Conservation (phyloP, 2,888 invertebrate genomes). For the Rhingia rostrata region DNA sequence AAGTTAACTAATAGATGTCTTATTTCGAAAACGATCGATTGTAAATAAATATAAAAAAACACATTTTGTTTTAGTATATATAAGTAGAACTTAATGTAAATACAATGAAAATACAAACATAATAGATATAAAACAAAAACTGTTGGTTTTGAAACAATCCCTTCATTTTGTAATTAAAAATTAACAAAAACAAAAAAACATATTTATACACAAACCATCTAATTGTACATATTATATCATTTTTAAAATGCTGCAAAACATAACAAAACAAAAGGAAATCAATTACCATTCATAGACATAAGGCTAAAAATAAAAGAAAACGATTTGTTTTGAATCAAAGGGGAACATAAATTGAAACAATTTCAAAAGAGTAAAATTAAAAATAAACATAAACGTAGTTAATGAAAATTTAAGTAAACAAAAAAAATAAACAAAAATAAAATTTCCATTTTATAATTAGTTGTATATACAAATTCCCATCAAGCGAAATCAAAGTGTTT, state of each 20-base stretch:
- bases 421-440: conserved; percentile 2
- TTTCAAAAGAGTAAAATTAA: conserved; percentile 56
- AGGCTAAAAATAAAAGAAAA: conserved; percentile 24
- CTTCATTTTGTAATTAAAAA: conserved; percentile 45
- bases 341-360: conserved; percentile 72
- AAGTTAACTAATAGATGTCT: conserved; percentile 61
- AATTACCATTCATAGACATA: conserved; percentile 42
- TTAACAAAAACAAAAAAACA: conserved; percentile 11
- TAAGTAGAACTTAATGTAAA: background rate
- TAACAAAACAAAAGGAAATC: conserved; percentile 25
- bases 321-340: conserved; percentile 48
- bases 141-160: conserved; percentile 12
- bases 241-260: conserved; percentile 39
- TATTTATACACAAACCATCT: conserved; percentile 46
- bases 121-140: conserved; percentile 15
- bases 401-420: conserved; percentile 59
- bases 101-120: conserved; percentile 1
- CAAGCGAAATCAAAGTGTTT: conserved; percentile 71
- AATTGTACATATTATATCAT: conserved; percentile 66
- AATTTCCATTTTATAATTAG: conserved; percentile 19
- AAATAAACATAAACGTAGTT: conserved; percentile 47
- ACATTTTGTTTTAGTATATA: background rate
- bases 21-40: conserved; percentile 51
- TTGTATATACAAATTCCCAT: conserved; percentile 52
- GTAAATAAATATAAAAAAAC: conserved; percentile 31